Conservation (phyloP, 2,797 vertebrate genomes). For the Sebastes vulpes region DNA sequence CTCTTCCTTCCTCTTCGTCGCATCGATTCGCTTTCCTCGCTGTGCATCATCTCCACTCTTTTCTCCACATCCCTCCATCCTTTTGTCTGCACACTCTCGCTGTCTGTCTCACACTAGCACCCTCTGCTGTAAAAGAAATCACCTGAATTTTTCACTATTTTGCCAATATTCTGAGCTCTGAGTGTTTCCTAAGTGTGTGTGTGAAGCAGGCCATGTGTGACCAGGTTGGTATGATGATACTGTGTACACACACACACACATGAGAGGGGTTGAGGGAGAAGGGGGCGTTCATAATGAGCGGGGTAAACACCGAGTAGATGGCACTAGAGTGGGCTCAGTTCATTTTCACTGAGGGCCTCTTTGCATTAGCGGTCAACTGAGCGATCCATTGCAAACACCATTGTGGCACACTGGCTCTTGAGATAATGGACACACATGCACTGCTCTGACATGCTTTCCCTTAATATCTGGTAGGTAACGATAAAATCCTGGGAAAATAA, state of each 20-base stretch:
- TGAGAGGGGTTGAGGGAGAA: neutral
- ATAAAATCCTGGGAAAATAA: neutral
- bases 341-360: constrained; percentile 72
- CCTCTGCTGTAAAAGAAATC: constrained; percentile 40
- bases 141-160: neutral
- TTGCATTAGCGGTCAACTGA: constrained; percentile 62
- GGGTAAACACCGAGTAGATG: constrained; percentile 68
- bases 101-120: constrained; percentile 28
- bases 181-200: constrained; percentile 24
- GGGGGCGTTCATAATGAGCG: constrained; percentile 48
- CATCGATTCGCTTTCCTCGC: neutral
- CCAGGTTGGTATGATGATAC: constrained; percentile 19
- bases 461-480: neutral
- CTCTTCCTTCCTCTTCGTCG: neutral
- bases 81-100: constrained; percentile 17
- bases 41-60: neutral
- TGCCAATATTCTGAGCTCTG: neutral
- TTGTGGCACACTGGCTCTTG: constrained; percentile 35
- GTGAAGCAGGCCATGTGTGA: constrained; percentile 38
- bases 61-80: constrained; percentile 24
- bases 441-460: neutral
- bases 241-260: neutral
- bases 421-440: constrained; percentile 57
- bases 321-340: constrained; percentile 61
- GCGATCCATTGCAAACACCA: constrained; percentile 63